Evolutionary conservation across 2,888 invertebrate species (phyloP).

Genomic region (Argyresthia goedartella): DNA sequence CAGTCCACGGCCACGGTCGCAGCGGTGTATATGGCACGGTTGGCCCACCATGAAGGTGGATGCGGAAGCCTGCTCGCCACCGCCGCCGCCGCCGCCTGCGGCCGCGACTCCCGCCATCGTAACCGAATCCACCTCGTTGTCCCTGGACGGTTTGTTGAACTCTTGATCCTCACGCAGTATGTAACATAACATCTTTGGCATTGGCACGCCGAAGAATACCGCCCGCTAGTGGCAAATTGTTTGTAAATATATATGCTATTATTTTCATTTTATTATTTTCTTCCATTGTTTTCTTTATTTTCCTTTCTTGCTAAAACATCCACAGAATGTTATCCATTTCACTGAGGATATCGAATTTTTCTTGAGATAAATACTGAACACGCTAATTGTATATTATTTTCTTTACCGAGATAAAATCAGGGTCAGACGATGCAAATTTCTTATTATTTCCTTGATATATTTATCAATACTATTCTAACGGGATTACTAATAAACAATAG

Average conservation of each 20-base stretch:
- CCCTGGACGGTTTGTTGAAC: conserved; percentile 57
- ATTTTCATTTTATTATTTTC: neutral
- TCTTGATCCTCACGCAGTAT: conserved; percentile 18
- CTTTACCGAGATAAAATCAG: too few species aligned
- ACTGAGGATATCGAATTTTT: too few species aligned
- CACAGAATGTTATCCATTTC: too few species aligned
- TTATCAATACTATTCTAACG: too few species aligned
- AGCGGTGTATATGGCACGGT: neutral
- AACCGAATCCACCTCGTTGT: conserved; percentile 59
- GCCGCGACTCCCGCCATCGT: conserved; percentile 43
- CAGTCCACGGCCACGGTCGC: conserved; percentile 16
- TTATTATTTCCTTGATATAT: too few species aligned
- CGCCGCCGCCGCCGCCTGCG: conserved; percentile 32
- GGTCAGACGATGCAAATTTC: too few species aligned
- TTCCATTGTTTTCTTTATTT: neutral
- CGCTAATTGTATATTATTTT: too few species aligned
- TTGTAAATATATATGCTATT: neutral
- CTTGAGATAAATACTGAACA: too few species aligned
- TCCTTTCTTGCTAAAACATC: too few species aligned
- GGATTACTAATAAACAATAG: too few species aligned
- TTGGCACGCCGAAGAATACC: too few species aligned
- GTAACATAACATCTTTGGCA: neutral
- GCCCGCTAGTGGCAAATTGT: neutral
- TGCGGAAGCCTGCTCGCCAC: conserved; percentile 35
- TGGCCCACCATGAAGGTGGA: conserved; percentile 25